Percentiles rank a stretch among this genome's conserved stretches.
Conservation (phyloP, 2,113 vertebrate species). For the Leiothrix lutea region DNA sequence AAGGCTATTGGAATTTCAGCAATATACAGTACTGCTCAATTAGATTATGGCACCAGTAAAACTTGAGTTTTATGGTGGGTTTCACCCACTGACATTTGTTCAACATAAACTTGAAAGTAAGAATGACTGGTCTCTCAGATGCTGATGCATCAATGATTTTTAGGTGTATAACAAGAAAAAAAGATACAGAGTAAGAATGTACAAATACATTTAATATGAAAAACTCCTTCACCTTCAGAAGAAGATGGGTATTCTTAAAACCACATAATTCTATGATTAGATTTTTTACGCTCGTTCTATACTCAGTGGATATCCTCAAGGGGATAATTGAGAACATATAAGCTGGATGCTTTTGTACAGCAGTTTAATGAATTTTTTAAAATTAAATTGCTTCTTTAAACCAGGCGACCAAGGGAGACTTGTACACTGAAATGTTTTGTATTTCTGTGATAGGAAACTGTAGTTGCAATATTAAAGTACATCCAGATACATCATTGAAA, state of each 20-base stretch:
- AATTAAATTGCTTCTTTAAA: neutral
- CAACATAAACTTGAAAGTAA: neutral
- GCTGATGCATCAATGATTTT: neutral
- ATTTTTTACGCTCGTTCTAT: neutral
- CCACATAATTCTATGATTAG: neutral
- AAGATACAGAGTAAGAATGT: neutral
- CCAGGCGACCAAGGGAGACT: neutral
- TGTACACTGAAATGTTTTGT: neutral
- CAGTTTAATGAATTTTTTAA: neutral
- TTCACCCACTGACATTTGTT: neutral
- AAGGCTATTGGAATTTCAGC: neutral
- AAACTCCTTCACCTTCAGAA: neutral
- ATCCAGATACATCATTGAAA: neutral
- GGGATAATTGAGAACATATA: neutral
- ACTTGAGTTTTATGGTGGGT: neutral
- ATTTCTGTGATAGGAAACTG: neutral
- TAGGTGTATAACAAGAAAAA: neutral
- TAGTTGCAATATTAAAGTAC: neutral
- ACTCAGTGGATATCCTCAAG: neutral
- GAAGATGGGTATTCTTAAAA: neutral
- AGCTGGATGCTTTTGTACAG: fast-evolving
- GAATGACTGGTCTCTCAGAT: neutral
- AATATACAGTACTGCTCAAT: neutral
- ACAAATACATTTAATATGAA: neutral
- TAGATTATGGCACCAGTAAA: neutral